A percentile compares a stretch with the other conserved stretches of the same genome.
Evolutionary conservation across 1,140 invertebrate species (phyloP).

Genomic region (Drosophila pseudoobscura): DNA sequence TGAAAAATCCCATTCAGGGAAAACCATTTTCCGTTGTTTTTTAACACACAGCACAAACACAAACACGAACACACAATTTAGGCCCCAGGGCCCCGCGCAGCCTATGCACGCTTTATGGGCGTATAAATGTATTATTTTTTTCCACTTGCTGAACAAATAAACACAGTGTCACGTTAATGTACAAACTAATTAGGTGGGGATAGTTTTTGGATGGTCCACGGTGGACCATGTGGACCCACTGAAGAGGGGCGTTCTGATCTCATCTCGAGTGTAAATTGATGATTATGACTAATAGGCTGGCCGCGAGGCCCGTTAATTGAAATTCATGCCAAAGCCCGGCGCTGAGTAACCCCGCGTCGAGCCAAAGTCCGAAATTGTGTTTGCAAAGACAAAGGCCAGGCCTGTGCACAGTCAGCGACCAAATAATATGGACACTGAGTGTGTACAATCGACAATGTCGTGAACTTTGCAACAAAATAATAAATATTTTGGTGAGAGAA

Average conservation of each 20-base stretch:
- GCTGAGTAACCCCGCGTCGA: slow-evolving; percentile 41
- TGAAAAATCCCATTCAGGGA: slow-evolving; percentile 42
- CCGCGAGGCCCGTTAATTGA: slow-evolving; percentile 56
- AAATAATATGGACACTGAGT: too few species aligned
- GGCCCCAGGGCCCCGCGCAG: slow-evolving; percentile 37
- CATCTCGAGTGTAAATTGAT: slow-evolving; percentile 72
- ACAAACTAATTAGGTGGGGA: slow-evolving; percentile 70
- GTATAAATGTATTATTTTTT: slow-evolving; percentile 67
- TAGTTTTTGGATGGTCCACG: slow-evolving; percentile 21
- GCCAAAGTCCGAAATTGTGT: slow-evolving; percentile 32
- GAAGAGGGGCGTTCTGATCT: slow-evolving; percentile 55
- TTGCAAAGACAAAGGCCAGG: slow-evolving; percentile 9
- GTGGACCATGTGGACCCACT: neutral
- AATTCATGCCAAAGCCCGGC: slow-evolving; percentile 40
- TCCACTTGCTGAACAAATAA: slow-evolving; percentile 67
- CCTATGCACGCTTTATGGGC: slow-evolving; percentile 36
- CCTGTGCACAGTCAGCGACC: neutral
- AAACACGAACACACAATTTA: slow-evolving; percentile 58
- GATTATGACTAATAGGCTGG: slow-evolving; percentile 63
- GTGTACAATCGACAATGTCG: slow-evolving; percentile 31
- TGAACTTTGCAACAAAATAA: slow-evolving; percentile 55
- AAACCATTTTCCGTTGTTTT: slow-evolving; percentile 59
- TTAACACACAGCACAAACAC: slow-evolving; percentile 57
- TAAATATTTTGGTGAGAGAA: slow-evolving; percentile 30
- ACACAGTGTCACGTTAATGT: slow-evolving; percentile 74